Evolutionary conservation across 2,888 invertebrate species (phyloP).

Genomic region (Lasiommata megera): DNA sequence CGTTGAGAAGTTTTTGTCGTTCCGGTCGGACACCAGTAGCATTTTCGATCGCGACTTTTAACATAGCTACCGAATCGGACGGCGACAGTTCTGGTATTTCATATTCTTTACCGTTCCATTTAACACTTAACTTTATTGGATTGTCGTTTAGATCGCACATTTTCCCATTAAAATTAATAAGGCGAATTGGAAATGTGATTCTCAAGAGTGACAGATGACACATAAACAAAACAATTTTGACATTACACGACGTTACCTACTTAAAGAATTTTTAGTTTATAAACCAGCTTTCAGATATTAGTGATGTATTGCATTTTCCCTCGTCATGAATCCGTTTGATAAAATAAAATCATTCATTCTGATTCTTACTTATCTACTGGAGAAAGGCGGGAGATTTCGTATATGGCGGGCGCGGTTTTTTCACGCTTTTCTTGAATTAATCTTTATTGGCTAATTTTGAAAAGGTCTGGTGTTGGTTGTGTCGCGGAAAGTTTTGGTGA

Average conservation of each 20-base stretch:
- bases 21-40: constrained; percentile 96
- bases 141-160: constrained; percentile 76
- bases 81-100: constrained; percentile 87
- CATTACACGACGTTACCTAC: constrained; percentile 19
- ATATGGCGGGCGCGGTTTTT: too few relatives aligned
- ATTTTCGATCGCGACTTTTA: constrained; percentile 92
- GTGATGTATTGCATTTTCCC: neutral
- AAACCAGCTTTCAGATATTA: neutral
- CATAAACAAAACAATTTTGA: constrained; percentile 61
- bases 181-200: constrained; percentile 25
- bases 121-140: constrained; percentile 85
- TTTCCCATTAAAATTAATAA: constrained; percentile 48
- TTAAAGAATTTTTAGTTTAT: neutral
- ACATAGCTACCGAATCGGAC: constrained; percentile 89
- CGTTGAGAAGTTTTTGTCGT: constrained; percentile 95
- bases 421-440: too few relatives aligned
- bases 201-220: constrained; percentile 47
- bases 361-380: too few relatives aligned
- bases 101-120: constrained; percentile 97
- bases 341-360: too few relatives aligned
- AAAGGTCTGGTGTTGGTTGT: too few relatives aligned
- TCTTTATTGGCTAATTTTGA: too few relatives aligned
- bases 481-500: too few relatives aligned
- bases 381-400: too few relatives aligned
- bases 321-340: neutral